Evolutionary conservation across 2,797 vertebrate genomes (phyloP), one percentile per base, ranked within the genome.

Genomic region (Pipistrellus pygmaeus): DNA sequence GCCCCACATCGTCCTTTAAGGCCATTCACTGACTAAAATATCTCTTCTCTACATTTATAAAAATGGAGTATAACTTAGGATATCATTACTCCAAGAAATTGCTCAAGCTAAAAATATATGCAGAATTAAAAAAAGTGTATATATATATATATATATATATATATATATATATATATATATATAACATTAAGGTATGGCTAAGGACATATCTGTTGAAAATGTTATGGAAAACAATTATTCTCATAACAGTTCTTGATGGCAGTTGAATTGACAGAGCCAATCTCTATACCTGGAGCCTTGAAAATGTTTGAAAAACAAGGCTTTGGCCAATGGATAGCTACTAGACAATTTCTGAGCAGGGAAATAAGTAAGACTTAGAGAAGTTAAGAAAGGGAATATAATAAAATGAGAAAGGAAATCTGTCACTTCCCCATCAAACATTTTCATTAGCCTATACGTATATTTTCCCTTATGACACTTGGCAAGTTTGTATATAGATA

Each of bases 1-100:
- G 13, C 15, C 46, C 60, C 4, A 87, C 62, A 73, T 8, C 7
- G 84, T 51, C 32, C n/a, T 80, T 35, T 57, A 38, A 64, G 44
- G 13, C 5, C 35, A 72, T 90, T 92, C n/a, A 38, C 23, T 90
- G 51, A 57, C 38, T 38, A 32, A 38, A 85, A 41, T 51, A 66
- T 86, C 12, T 96, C 48, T 93, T 81, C n/a, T 83, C 20, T 83
- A 80, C 7, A 27, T 85, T 80, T 85, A 53, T 25, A 75, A 87
- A 77, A 77, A 93, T 53, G n/a, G 4, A 71, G 5, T 71, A 48
- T 46, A 93, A 10, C 30, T 86, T 76, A 64, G 46, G 11, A 6
- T 66, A 48, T 66, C 11, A 95, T 76, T 78, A 72, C 4, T 76
- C 25, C 18, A 78, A 64, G 44, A 85, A 93, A 87, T 82, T 69